phyloP scores from a whole-genome alignment of 2,113 vertebrate genomes.

The Suncus etruscus region DNA sequence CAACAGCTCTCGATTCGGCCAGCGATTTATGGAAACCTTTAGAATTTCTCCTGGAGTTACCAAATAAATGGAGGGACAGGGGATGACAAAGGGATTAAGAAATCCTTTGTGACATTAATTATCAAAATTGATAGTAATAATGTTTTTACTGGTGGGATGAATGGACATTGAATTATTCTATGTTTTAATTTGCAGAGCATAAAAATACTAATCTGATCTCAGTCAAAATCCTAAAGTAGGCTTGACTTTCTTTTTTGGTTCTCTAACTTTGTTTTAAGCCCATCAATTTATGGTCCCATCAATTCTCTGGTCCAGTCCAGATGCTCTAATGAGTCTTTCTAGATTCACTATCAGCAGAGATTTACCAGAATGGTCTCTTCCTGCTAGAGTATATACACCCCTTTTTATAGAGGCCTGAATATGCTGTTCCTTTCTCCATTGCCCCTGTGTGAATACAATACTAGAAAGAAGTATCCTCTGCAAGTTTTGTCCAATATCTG shows the following conservation, averaged over 20 bases:
- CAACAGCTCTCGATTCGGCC: neutral
- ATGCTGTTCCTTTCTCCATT: too few species aligned
- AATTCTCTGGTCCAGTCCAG: too few species aligned
- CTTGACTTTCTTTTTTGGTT: neutral
- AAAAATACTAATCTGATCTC: neutral
- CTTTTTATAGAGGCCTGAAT: neutral
- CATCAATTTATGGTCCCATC: neutral
- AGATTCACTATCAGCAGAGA: too few species aligned
- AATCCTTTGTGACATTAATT: neutral
- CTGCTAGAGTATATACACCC: neutral
- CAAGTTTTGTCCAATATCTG: neutral
- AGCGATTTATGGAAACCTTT: neutral
- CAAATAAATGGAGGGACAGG: neutral
- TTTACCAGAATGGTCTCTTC: neutral
- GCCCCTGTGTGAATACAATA: too few species aligned
- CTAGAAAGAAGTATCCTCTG: neutral
- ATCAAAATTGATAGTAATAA: neutral
- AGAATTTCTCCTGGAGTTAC: neutral
- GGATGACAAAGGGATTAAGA: neutral
- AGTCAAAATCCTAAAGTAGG: neutral
- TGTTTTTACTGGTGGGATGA: neutral
- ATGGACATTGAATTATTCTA: neutral
- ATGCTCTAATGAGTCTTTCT: too few species aligned
- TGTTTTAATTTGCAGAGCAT: neutral
- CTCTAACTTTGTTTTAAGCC: neutral